Percentiles rank a stretch among this genome's conserved stretches.
Evolutionary conservation across 2,888 invertebrate genomes (phyloP).

Genomic region (Macrophya annulata): DNA sequence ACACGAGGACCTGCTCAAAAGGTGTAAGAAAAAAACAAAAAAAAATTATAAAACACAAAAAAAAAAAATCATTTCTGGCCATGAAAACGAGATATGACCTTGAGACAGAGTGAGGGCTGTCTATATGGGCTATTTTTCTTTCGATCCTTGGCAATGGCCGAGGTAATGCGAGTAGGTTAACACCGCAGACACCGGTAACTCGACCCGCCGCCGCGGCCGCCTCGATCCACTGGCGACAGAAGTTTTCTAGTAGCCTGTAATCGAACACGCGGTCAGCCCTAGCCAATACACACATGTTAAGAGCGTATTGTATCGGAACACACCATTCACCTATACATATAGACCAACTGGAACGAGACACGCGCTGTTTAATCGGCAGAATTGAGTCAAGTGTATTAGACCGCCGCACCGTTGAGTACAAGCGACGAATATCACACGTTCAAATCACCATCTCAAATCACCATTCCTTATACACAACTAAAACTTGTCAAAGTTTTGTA

Average conservation of each 20-base stretch:
- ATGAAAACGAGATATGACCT: slow-evolving; percentile 18
- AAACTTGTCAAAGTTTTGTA: neutral
- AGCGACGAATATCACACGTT: slow-evolving; percentile 13
- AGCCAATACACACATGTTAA: slow-evolving; percentile 22
- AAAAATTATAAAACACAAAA: no score
- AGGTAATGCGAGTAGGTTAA: slow-evolving; percentile 52
- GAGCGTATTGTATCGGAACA: neutral
- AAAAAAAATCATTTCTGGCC: neutral
- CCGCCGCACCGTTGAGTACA: neutral
- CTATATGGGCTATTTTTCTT: slow-evolving; percentile 37
- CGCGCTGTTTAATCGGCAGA: slow-evolving; percentile 19
- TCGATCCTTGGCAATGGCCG: slow-evolving; percentile 39
- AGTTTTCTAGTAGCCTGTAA: slow-evolving; percentile 55
- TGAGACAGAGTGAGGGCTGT: slow-evolving; percentile 3
- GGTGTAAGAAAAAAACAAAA: slow-evolving; percentile 2
- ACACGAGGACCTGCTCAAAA: neutral
- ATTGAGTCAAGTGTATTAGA: slow-evolving; percentile 29
- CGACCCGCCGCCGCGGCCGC: slow-evolving; percentile 39
- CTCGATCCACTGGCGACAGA: slow-evolving; percentile 53
- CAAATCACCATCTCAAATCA: neutral
- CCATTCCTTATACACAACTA: neutral
- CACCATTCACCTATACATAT: neutral
- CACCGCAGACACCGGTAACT: slow-evolving; percentile 53
- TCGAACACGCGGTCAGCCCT: slow-evolving; percentile 50
- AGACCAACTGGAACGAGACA: neutral